Evolutionary conservation across 2,888 invertebrate genomes (phyloP).

Genomic region (Phaedon cochleariae): DNA sequence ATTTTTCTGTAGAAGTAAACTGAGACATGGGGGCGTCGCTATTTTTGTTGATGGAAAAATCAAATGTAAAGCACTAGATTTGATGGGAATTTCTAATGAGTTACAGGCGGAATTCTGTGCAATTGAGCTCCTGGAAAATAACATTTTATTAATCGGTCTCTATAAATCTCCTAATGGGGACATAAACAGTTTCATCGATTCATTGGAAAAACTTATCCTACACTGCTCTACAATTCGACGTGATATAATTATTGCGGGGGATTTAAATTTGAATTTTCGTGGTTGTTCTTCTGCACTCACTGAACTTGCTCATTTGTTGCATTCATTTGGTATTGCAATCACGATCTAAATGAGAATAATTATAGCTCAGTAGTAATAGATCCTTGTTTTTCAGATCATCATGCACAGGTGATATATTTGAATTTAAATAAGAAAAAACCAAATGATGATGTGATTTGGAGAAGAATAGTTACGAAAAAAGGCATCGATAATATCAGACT

Average conservation of each 20-base stretch:
- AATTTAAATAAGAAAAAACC: not conserved
- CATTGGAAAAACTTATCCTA: not conserved
- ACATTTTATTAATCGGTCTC: not conserved
- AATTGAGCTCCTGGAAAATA: not conserved
- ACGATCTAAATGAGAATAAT: not conserved
- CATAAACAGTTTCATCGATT: not conserved
- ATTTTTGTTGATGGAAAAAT: not conserved
- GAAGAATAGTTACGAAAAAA: not conserved
- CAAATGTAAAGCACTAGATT: not conserved
- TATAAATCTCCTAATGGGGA: not conserved
- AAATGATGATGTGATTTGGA: not conserved
- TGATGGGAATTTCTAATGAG: not conserved
- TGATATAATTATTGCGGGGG: not conserved
- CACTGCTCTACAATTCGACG: not conserved
- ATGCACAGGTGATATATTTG: not conserved
- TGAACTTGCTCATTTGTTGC: not conserved
- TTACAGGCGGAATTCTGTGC: not conserved
- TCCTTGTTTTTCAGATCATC: not conserved
- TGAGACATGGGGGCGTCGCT: not conserved
- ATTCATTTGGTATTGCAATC: conserved; percentile 1
- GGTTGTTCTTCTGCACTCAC: not conserved
- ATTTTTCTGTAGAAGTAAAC: conserved; percentile 1
- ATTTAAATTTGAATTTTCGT: conserved; percentile 4
- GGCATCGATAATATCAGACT: not conserved
- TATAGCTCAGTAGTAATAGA: not conserved